phyloP scores from a whole-genome alignment of 2,113 vertebrate genomes.

The Rousettus leschenaultii region DNA sequence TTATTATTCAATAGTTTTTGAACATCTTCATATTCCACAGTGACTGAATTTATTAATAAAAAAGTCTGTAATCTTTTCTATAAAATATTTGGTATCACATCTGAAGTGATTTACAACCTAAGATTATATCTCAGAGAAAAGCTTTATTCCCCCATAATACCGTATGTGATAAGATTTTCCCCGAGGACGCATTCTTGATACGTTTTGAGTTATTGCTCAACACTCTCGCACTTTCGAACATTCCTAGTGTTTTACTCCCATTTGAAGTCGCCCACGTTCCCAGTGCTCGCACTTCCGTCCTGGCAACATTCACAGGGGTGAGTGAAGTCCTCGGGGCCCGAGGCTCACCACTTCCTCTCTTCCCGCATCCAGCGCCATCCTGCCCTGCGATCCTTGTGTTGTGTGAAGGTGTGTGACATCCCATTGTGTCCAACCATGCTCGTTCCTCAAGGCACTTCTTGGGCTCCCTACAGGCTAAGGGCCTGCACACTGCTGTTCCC shows the following conservation, averaged over 20 bases:
- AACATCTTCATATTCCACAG: background rate
- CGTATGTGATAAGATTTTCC: background rate
- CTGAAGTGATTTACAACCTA: constrained; percentile 5
- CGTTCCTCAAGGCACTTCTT: background rate
- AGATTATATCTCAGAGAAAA: background rate
- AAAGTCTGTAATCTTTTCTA: background rate
- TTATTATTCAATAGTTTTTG: background rate
- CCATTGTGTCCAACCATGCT: background rate
- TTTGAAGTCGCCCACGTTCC: background rate
- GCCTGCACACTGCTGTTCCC: background rate
- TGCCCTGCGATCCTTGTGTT: background rate
- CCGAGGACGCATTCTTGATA: background rate
- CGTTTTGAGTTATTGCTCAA: background rate
- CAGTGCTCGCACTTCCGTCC: background rate
- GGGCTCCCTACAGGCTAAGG: too few relatives aligned
- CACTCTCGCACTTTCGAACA: background rate
- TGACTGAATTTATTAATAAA: background rate
- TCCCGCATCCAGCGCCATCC: background rate
- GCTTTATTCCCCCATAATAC: background rate
- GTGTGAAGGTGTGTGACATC: background rate
- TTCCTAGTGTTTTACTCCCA: background rate
- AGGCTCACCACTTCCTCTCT: background rate
- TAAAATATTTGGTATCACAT: background rate
- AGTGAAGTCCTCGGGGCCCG: background rate
- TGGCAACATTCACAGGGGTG: background rate